Base-by-base conservation (phyloP, 1,140 invertebrate genomes). In the Belonocnema kinseyi region DNA sequence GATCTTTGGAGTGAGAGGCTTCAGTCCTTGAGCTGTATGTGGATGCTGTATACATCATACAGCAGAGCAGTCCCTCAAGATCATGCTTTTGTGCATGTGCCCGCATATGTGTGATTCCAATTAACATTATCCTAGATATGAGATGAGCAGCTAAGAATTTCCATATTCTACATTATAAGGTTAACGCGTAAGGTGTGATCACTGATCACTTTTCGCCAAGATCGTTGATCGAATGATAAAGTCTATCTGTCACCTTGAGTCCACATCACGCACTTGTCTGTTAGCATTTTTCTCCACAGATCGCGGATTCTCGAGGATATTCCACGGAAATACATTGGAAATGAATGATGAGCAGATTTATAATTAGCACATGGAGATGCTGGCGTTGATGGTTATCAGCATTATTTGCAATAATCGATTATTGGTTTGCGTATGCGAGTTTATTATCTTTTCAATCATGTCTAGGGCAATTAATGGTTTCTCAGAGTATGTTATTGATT, bases 41-140 rank as follows among this genome's bases (percentile, higher is more conserved):
- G 76, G 72, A 83, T 75, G 61, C 72, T 72, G 76, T 19, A 77
- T 61, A 50, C 51, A 54, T 52, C 76, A 80, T 73, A 81, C 80
- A 82, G 80, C 80, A 78, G 75, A 71, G 58, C 72, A 75, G 72
- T 72, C 81, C 74, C 76, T 83, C 83, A 83, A 84, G 82, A 84
- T 83, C 82, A 84, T 66, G 26, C 76, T 58, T 78, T 83, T 26
- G 56, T 77, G 74, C 82, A 80, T 81, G 79, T 84, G 78, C 83
- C 78, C 82, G 81, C 82, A 83, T 80, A 81, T 83, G 80, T 81
- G 83, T 83, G 83, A 83, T 83, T 84, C 78, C 82, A 84, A 84
- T 83, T 83, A 84, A 83, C 83, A 82, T 80, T 76, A 66, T 66
- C 40, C 26, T 33, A 66, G 61, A 46, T 66, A 66, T 66, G 26